phyloP scores from a whole-genome alignment of 2,888 invertebrate genomes.

The Pandemis corylana region DNA sequence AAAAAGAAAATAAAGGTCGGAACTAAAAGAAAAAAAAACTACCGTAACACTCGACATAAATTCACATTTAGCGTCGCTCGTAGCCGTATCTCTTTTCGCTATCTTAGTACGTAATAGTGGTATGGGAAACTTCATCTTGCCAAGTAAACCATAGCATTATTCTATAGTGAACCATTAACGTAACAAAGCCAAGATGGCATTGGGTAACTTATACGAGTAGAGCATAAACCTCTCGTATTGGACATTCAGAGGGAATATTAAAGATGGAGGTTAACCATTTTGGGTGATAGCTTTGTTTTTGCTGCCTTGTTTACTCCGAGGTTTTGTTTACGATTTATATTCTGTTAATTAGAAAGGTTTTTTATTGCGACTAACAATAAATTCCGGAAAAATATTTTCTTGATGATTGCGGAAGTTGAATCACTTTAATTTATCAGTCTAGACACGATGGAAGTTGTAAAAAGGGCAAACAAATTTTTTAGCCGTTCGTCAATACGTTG shows the following conservation, averaged over 20 bases:
- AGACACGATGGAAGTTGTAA: no score
- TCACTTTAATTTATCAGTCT: no score
- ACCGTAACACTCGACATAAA: conserved; percentile 19
- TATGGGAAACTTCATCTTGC: conserved; percentile 19
- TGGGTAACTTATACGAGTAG: conserved; percentile 15
- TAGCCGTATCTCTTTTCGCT: conserved; percentile 10
- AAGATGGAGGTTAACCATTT: conserved; percentile 9
- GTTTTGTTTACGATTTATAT: conserved; percentile 4
- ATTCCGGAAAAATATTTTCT: neutral
- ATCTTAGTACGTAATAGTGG: conserved; percentile 9
- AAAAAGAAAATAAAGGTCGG: neutral
- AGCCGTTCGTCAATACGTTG: no score
- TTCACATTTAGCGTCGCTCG: conserved; percentile 1
- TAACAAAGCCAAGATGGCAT: conserved; percentile 21
- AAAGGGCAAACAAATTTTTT: no score
- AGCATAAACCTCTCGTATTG: conserved; percentile 26
- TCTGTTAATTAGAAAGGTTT: neutral
- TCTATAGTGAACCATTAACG: conserved; percentile 1
- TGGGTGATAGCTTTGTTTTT: conserved; percentile 23
- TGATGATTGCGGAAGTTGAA: neutral
- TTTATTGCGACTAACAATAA: neutral
- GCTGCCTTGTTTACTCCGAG: conserved; percentile 7
- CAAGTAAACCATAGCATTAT: conserved; percentile 13
- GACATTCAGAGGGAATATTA: conserved; percentile 25
- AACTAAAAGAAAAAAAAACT: neutral